Percentiles rank a stretch among this genome's conserved stretches.
These are phyloP conservation scores for Synanceia verrucosa DNA, from an alignment of 2,797 vertebrate species.

Conservation along the genomic window DNA sequence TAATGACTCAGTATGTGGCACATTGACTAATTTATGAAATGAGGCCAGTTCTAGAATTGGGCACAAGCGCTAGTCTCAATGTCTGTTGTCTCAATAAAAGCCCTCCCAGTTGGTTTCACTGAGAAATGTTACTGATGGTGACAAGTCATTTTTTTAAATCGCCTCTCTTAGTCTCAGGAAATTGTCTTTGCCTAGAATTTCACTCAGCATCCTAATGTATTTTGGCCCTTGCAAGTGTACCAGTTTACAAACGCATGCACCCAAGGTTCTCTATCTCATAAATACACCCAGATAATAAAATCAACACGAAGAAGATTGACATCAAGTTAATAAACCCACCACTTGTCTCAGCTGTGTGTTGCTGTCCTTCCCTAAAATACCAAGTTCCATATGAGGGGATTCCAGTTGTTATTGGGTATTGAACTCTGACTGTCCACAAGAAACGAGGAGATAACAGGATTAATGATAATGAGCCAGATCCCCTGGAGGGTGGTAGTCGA, in stretches of 20 bases:
- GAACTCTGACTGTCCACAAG: neutral
- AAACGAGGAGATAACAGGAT: slow-evolving; percentile 1
- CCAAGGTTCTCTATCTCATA: slow-evolving; percentile 16
- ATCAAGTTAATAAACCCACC: slow-evolving; percentile 5
- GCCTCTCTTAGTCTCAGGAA: slow-evolving; percentile 31
- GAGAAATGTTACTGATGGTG: slow-evolving; percentile 22
- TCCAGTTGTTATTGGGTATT: slow-evolving; percentile 1
- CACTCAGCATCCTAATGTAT: slow-evolving; percentile 1
- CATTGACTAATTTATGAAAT: neutral
- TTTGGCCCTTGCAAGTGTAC: slow-evolving; percentile 10
- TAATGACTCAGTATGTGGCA: neutral
- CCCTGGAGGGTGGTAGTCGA: neutral
- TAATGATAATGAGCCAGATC: neutral
- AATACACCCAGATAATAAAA: slow-evolving; percentile 23
- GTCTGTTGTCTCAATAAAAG: slow-evolving; percentile 1
- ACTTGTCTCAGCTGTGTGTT: slow-evolving; percentile 17
- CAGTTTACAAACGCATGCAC: slow-evolving; percentile 2
- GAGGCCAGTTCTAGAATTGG: neutral
- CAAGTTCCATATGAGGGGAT: neutral
- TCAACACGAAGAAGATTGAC: slow-evolving; percentile 23
- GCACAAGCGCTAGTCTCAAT: neutral
- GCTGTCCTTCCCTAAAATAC: neutral
- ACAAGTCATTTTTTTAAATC: slow-evolving; percentile 38
- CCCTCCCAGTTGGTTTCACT: slow-evolving; percentile 15
- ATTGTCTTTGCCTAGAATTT: slow-evolving; percentile 31